Evolutionary conservation across 2,888 invertebrate species (phyloP), one percentile per base, ranked within the genome.

Genomic region (Parnassius orleans): DNA sequence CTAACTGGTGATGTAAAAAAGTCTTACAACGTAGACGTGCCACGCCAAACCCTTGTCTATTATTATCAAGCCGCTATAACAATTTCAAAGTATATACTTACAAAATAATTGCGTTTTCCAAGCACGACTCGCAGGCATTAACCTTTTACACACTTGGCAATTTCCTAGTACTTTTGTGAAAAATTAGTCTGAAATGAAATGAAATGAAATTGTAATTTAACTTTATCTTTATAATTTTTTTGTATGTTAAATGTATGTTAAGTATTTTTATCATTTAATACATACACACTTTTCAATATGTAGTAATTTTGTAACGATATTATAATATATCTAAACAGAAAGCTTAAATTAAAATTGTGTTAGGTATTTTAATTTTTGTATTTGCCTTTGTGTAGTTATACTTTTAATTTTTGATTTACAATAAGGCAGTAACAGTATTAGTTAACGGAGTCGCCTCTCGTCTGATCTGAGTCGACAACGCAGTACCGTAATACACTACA

Each of bases 91-190:
- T 51, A 43, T 60, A 78, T 82, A 82, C 82, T 84, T 82, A 84
- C 77, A 80, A 79, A 84, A 86, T 90, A 88, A 90, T 89, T 85
- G 84, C 81, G 79, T 87, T 87, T 83, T 78, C 84, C 82, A 84
- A 85, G 84, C 89, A 89, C 87, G 88, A 88, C 80, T 84, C 65
- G 67, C 80, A 82, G 87, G 66, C 86, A 81, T 80, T 85, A 84
- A 87, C 82, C 86, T 83, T 81, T 81, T 75, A 78, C 78, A 75
- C 72, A 76, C 73, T 81, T 76, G 68, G 65, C 66, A 69, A 64
- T 65, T 68, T 66, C 55, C 24, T 52, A 46, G 54, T 55, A 47
- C 12, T 50, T 48, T 52, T 48, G 42, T 19, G 48, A 58, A 53
- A 57, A 52, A 19, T 55, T 47, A 15, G 42, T 55, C 44, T 59